phyloP scores from a whole-genome alignment of 2,888 invertebrate genomes.

The Philereme vetulata region DNA sequence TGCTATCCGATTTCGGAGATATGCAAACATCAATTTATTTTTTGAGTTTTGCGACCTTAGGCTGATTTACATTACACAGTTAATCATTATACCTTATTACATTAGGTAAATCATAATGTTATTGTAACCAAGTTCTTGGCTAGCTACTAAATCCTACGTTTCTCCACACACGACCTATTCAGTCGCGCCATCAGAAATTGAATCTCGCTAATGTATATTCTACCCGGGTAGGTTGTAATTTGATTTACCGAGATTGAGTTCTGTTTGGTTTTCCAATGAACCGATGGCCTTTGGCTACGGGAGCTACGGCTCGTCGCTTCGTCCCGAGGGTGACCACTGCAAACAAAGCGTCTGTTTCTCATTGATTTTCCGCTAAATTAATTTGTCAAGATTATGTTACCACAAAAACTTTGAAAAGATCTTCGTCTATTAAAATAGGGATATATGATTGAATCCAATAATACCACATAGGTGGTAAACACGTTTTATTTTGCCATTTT shows the following conservation, averaged over 20 bases:
- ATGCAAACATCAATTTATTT: too few relatives aligned
- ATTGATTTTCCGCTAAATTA: conserved; percentile 82
- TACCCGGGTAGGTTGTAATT: conserved; percentile 58
- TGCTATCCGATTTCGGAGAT: conserved; percentile 18
- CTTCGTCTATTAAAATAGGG: neutral
- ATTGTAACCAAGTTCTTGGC: too few relatives aligned
- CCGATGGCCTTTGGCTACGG: conserved; percentile 32
- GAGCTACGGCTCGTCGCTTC: conserved; percentile 38
- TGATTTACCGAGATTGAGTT: conserved; percentile 74
- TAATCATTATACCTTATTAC: too few relatives aligned
- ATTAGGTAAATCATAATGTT: too few relatives aligned
- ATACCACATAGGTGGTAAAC: too few relatives aligned
- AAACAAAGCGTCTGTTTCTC: conserved; percentile 75
- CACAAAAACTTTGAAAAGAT: conserved; percentile 13
- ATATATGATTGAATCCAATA: too few relatives aligned
- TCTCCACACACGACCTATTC: too few relatives aligned
- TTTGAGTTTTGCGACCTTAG: too few relatives aligned
- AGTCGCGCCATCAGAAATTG: conserved; percentile 36
- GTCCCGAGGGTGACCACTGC: conserved; percentile 66
- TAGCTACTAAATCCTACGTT: too few relatives aligned
- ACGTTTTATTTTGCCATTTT: too few relatives aligned
- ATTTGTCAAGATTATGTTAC: conserved; percentile 60
- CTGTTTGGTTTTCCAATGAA: conserved; percentile 77
- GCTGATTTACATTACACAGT: too few relatives aligned
- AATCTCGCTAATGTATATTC: conserved; percentile 49